These are phyloP conservation scores for Hirundo rustica DNA, from an alignment of 2,797 vertebrate genomes.

Conservation along the genomic window DNA sequence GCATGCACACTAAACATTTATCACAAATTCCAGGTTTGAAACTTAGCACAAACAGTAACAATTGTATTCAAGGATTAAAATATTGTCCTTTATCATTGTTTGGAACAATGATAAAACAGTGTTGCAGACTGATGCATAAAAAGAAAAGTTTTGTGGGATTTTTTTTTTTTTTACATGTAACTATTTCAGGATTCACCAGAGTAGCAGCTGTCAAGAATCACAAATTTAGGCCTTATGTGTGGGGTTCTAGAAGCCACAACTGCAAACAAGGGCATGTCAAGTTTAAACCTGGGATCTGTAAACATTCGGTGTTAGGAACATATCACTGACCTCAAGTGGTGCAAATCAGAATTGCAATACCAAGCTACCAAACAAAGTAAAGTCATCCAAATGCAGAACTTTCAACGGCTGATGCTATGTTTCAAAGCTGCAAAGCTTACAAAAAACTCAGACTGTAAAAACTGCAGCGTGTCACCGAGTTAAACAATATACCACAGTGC, in stretches of 20 bases:
- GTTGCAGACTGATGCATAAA: background rate
- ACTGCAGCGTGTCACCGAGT: rapidly evolving
- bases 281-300: background rate
- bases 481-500: background rate
- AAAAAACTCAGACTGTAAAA: background rate
- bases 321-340: constrained; percentile 54
- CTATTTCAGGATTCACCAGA: background rate
- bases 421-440: background rate
- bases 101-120: background rate
- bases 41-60: background rate
- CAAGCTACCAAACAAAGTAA: background rate
- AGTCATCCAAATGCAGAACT: rapidly evolving
- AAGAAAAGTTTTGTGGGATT: background rate
- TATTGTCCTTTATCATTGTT: background rate
- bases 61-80: background rate
- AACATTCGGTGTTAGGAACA: background rate
- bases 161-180: background rate
- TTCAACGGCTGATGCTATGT: rapidly evolving
- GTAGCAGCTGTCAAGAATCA: background rate
- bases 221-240: background rate
- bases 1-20: background rate
- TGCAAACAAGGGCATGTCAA: background rate
- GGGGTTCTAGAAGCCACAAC: background rate
- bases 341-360: background rate
- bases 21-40: background rate